Evolutionary conservation across 2,888 invertebrate species (phyloP), one percentile per base, ranked within the genome.

Genomic region (Opisthograptis luteolata): DNA sequence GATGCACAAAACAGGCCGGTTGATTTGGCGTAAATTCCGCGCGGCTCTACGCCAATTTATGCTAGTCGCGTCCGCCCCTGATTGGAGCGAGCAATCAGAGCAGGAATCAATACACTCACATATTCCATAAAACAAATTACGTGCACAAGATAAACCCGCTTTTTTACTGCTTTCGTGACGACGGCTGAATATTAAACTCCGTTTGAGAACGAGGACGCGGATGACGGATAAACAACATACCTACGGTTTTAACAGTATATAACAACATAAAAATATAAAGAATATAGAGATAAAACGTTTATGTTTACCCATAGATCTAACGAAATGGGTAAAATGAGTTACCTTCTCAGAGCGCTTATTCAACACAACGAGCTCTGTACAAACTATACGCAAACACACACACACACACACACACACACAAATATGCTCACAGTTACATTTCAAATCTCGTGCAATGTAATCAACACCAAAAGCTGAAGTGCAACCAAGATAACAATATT

Each of bases 41-140:
- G 20, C 27, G 22, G 20, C 32, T 30, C 42, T 37, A 17, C 54
- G 55, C 47, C 53, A 60, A 62, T 45, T 34, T 68, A 69, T 70
- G 70, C 70, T 45, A 58, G 64, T 62, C 66, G 68, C 70, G 68
- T 71, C 57, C 67, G 52, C 55, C 57, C n/a, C 65, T 69, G 71
- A 70, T 70, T 74, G 70, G 64, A 58, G 56, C 57, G 61, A 54
- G 51, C 66, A 74, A 72, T 70, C 69, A 71, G 54, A 47, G 52
- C 50, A 41, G 27, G 55, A 61, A 76, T 69, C 66, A 57, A 70
- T 67, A 62, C 51, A 58, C 48, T 27, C 19, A 42, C 39, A 53
- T 49, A 41, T 39, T 48, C 40, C 44, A 45, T 54, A 49, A 28
- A 53, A 49, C 45, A 50, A 57, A 57, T 53, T 47, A 50, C 41